These are phyloP conservation scores for Cottoperca gobio DNA, from an alignment of 2,797 vertebrate species.

Conservation along the genomic window DNA sequence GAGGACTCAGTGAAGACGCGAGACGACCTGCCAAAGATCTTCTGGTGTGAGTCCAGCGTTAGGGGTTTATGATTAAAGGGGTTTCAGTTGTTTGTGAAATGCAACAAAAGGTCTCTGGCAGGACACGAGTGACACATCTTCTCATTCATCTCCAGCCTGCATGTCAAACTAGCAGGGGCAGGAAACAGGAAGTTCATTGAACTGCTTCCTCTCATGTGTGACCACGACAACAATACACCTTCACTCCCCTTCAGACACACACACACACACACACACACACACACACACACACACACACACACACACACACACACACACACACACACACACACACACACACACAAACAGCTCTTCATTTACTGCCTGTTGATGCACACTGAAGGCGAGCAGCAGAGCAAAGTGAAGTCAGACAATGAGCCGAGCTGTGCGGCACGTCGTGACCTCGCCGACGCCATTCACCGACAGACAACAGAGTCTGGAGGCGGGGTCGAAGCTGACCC, in stretches of 20 bases:
- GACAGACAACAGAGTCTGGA: conserved; percentile 6
- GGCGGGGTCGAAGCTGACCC: conserved; percentile 13
- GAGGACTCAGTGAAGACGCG: too few relatives aligned
- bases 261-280: neutral
- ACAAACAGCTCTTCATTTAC: neutral
- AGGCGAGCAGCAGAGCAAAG: conserved; percentile 24
- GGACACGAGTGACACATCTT: neutral
- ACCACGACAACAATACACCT: conserved; percentile 26
- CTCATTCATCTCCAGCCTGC: conserved; percentile 34
- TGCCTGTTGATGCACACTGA: conserved; percentile 25
- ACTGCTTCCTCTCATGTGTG: conserved; percentile 44
- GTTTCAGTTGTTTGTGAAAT: too few relatives aligned
- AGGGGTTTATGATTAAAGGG: too few relatives aligned
- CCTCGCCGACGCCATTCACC: conserved; percentile 21
- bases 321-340: conserved; percentile 2
- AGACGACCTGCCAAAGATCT: too few relatives aligned
- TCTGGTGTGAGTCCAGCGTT: too few relatives aligned
- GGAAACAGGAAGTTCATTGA: conserved; percentile 53
- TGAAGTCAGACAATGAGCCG: conserved; percentile 25
- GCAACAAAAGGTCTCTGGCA: too few relatives aligned
- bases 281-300: neutral
- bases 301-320: neutral
- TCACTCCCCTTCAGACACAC: neutral
- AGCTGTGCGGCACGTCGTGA: neutral
- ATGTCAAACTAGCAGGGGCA: conserved; percentile 26